Evolutionary conservation across 2,888 invertebrate species (phyloP).

Genomic region (Dendrolimus houi): DNA sequence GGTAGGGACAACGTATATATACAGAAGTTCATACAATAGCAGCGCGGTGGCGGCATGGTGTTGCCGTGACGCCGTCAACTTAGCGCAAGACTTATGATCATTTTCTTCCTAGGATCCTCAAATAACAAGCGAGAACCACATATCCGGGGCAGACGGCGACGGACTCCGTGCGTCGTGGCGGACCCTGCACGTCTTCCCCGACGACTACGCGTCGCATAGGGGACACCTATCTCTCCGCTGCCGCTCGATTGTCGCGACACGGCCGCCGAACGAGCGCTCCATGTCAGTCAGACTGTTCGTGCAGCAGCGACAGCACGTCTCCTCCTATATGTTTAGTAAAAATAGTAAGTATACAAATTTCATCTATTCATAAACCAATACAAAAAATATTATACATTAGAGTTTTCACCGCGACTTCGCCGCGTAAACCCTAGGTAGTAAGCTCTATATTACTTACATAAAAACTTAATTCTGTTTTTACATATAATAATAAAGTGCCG

Average conservation of each 20-base stretch:
- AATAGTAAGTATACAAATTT: slow-evolving; percentile 49
- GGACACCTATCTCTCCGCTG: slow-evolving; percentile 59
- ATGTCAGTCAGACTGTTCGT: slow-evolving; percentile 66
- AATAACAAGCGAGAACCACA: slow-evolving; percentile 50
- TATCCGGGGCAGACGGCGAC: slow-evolving; percentile 61
- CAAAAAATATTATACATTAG: no score
- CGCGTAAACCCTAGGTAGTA: no score
- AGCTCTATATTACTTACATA: no score
- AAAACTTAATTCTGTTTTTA: no score
- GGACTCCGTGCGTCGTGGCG: slow-evolving; percentile 63
- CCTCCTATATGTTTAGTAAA: slow-evolving; percentile 69
- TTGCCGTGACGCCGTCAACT: no score
- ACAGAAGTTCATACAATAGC: no score
- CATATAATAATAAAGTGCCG: no score
- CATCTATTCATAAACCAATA: no score
- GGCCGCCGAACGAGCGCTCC: slow-evolving; percentile 49
- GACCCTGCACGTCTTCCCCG: slow-evolving; percentile 57
- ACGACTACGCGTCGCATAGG: slow-evolving; percentile 59
- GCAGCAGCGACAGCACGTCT: slow-evolving; percentile 60
- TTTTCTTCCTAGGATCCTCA: slow-evolving; percentile 46
- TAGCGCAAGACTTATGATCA: no score
- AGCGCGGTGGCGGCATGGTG: no score
- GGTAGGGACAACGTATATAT: no score
- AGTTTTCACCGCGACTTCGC: no score
- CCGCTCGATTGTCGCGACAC: slow-evolving; percentile 51